These are phyloP conservation scores for Xiphophorus birchmanni DNA, from an alignment of 2,797 vertebrate species.

Conservation along the genomic window DNA sequence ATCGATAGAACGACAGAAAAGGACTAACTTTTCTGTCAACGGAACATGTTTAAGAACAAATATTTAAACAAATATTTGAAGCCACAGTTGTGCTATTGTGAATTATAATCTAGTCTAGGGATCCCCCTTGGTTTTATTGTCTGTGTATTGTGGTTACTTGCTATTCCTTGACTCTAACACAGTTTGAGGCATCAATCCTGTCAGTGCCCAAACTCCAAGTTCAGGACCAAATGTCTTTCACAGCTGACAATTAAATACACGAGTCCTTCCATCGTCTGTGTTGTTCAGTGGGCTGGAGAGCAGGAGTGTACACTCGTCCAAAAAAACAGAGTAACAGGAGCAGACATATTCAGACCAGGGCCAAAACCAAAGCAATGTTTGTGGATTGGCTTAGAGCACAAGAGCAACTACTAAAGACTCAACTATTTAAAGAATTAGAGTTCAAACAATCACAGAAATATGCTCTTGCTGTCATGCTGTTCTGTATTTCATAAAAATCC, in stretches of 20 bases:
- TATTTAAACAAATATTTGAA: background rate
- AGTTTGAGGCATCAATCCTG: slow-evolving; percentile 33
- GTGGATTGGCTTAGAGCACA: slow-evolving; percentile 10
- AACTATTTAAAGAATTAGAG: background rate
- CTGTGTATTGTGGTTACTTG: background rate
- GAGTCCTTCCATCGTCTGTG: slow-evolving; percentile 61
- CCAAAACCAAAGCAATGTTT: slow-evolving; percentile 37
- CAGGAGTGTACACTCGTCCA: slow-evolving; percentile 39
- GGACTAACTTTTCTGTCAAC: background rate
- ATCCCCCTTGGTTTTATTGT: background rate
- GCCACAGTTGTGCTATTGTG: background rate
- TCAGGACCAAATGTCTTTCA: slow-evolving; percentile 52
- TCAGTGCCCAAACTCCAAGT: slow-evolving; percentile 41
- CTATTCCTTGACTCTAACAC: background rate
- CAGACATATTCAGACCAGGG: slow-evolving; percentile 58
- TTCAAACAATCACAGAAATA: background rate
- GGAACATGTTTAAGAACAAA: background rate
- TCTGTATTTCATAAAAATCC: background rate
- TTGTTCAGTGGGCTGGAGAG: slow-evolving; percentile 53
- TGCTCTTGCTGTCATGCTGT: background rate
- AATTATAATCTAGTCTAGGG: background rate
- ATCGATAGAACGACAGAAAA: background rate
- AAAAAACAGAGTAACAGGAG: slow-evolving; percentile 47
- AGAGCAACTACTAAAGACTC: background rate
- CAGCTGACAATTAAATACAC: slow-evolving; percentile 61